A percentile compares a stretch with the other conserved stretches of the same genome.
These are phyloP conservation scores for Alentia gelatinosa DNA, from an alignment of 2,888 invertebrate species.

Conservation along the genomic window DNA sequence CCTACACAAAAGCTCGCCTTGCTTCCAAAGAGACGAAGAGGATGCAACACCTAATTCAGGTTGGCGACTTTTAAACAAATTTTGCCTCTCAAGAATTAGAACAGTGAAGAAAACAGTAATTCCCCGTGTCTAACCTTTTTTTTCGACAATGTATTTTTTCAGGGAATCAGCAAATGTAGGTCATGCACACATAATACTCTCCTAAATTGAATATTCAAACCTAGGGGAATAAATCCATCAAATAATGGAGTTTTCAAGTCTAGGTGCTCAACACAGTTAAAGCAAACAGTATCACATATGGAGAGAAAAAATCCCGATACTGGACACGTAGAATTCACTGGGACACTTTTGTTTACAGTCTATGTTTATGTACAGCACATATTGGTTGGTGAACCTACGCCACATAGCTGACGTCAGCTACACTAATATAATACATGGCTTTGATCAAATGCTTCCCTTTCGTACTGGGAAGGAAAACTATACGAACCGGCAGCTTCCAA, in stretches of 20 bases:
- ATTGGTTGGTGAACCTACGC: background rate
- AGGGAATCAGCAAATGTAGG: no score
- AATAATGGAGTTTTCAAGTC: constrained; percentile 13
- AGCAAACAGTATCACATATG: constrained; percentile 9
- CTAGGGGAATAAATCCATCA: no score
- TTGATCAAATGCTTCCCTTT: constrained; percentile 16
- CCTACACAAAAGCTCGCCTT: background rate
- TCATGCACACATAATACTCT: no score
- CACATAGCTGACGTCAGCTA: background rate
- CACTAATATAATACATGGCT: background rate
- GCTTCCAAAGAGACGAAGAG: background rate
- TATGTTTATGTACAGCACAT: background rate
- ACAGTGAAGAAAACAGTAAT: no score
- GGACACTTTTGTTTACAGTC: background rate
- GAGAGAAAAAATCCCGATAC: background rate
- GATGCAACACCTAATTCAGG: no score
- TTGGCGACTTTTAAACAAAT: no score
- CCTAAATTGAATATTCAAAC: no score
- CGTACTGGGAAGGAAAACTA: background rate
- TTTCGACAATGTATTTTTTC: no score
- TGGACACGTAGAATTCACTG: constrained; percentile 18
- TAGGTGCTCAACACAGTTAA: constrained; percentile 10
- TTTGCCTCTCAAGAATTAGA: no score
- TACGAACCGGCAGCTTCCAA: background rate
- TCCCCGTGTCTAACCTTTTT: no score